A percentile compares a stretch with the other conserved stretches of the same genome.
phyloP scores from a whole-genome alignment of 2,888 invertebrate species.

The Noctua janthe region DNA sequence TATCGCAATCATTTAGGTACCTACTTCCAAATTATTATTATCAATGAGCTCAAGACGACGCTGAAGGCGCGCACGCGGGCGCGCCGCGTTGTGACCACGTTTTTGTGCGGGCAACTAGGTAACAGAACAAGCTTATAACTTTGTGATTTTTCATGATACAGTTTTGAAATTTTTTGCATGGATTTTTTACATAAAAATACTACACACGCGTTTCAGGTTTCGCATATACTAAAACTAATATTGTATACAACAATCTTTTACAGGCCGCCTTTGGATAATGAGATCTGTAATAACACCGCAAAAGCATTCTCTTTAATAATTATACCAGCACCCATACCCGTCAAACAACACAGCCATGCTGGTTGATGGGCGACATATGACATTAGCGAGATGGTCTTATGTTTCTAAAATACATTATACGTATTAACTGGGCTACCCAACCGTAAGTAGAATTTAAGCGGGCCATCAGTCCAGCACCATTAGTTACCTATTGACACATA shows the following conservation, averaged over 20 bases:
- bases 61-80: too few species aligned
- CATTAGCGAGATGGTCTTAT: background rate
- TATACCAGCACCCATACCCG: background rate
- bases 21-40: too few species aligned
- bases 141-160: too few species aligned
- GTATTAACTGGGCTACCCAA: slow-evolving; percentile 34
- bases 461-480: slow-evolving; percentile 72
- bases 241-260: background rate
- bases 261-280: background rate
- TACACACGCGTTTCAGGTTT: too few species aligned
- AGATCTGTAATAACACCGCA: background rate
- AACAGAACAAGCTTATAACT: too few species aligned
- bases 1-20: too few species aligned
- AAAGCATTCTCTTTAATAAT: background rate
- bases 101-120: too few species aligned
- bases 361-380: background rate
- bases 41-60: too few species aligned
- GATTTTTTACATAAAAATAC: too few species aligned
- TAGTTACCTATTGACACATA: slow-evolving; percentile 87
- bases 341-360: background rate
- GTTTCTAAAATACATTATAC: background rate
- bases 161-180: too few species aligned
- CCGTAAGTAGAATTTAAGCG: slow-evolving; percentile 65
- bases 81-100: too few species aligned
- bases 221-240: too few species aligned